These are phyloP conservation scores for Chiropotes sagulatus DNA, from an alignment of 2,797 vertebrate species.

Conservation along the genomic window DNA sequence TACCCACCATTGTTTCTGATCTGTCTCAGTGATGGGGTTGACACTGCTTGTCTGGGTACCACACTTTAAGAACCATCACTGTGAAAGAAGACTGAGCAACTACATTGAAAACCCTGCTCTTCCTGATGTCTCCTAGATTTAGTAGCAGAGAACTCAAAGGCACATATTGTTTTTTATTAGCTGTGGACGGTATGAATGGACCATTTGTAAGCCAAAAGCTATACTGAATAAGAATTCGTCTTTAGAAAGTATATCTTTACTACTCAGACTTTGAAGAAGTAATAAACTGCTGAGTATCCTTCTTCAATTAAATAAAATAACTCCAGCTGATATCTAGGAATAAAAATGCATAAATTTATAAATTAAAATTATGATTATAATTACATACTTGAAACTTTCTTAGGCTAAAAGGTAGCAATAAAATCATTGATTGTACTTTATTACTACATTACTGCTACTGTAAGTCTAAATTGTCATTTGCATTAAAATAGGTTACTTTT, in stretches of 20 bases:
- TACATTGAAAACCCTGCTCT: background rate
- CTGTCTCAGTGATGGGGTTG: background rate
- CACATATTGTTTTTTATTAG: background rate
- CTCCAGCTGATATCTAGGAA: background rate
- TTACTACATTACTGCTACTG: background rate
- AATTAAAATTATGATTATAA: conserved; percentile 24
- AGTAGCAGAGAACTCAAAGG: background rate
- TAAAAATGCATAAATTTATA: background rate
- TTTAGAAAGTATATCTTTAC: background rate
- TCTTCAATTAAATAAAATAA: background rate
- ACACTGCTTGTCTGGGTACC: background rate
- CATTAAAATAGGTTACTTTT: background rate
- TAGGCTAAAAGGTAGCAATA: background rate
- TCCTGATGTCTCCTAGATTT: background rate
- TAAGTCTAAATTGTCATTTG: background rate
- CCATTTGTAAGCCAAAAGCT: background rate
- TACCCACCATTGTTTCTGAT: background rate
- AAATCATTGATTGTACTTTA: background rate
- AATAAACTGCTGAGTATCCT: background rate
- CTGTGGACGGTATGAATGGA: background rate
- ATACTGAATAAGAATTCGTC: background rate
- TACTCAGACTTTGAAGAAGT: background rate
- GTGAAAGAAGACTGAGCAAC: background rate
- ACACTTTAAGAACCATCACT: background rate
- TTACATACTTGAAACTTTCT: background rate